Evolutionary conservation across 2,888 invertebrate genomes (phyloP), one percentile per base, ranked within the genome.

Genomic region (Plebejus argus): DNA sequence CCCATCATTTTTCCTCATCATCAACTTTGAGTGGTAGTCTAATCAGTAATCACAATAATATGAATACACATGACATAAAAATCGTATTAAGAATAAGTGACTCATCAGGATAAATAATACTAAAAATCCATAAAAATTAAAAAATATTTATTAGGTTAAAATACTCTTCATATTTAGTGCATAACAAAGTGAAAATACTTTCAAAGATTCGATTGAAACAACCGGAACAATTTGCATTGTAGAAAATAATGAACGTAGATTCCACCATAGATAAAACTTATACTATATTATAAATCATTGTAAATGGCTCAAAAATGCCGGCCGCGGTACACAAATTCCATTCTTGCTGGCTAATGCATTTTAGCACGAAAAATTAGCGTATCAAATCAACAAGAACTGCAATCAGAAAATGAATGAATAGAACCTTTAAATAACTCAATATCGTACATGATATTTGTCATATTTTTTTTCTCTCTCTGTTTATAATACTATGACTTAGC

Each of bases 241-340:
- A 39, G 81, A 85, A 89, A 89, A 89, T 89, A 89, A 89, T 89
- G 86, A 88, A 82, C 84, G 82, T 39, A 71, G 71, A 71, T 71
- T 20, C 71, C 8, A n/a, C 35, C 39, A 4, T 8, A 71, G 71
- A 71, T 71, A 71, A 33, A 28, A 33, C 28, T 15, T 71, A 71
- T 39, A 82, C 78, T 84, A 82, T 85, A 86, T 84, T 84, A 86
- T 89, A 89, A 89, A 89, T 89, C 88, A 86, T 83, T 80, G 79
- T 84, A 86, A 89, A 89, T 89, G 87, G 89, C 84, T 85, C 85
- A 88, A 89, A 88, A 88, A 89, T 88, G 39, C 71, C 39, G 39
- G 10, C 20, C 18, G 71, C 71, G 71, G 39, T 39, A 71, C 71
- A 71, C 71, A 39, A 71, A 71, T 39, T 39, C 39, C 35, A 71